Percentiles rank a stretch among this genome's conserved stretches.
Conservation (phyloP, 2,113 vertebrate genomes). For the Myodes glareolus region DNA sequence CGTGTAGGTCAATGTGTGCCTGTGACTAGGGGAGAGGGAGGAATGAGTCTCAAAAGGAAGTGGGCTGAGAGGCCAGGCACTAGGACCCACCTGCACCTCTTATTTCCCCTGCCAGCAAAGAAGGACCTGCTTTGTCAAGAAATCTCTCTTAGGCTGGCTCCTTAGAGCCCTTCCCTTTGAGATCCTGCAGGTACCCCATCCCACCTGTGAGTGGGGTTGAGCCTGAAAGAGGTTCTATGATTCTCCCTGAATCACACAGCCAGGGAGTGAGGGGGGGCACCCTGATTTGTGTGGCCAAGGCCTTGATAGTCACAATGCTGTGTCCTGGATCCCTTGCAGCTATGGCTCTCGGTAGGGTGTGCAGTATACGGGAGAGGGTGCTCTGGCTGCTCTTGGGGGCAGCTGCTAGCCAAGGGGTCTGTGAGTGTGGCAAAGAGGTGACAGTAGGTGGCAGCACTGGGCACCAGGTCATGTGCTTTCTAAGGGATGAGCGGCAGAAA, state of each 20-base stretch:
- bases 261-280: not conserved
- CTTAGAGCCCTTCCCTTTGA: not conserved
- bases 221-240: not conserved
- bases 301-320: not conserved
- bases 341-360: not conserved
- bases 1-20: not conserved
- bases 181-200: not conserved
- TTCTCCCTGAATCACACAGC: not conserved
- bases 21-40: not conserved
- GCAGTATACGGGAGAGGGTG: not conserved
- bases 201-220: not conserved
- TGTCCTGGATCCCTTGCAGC: not conserved
- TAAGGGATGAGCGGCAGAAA: not conserved
- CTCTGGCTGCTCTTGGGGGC: not conserved
- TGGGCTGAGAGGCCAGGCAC: not conserved
- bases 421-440: rapidly evolving
- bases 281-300: not conserved
- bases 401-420: not conserved
- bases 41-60: not conserved
- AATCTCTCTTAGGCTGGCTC: not conserved
- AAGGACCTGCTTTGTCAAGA: not conserved
- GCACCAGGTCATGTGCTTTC: not conserved
- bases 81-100: not conserved
- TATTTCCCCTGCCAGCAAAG: not conserved
- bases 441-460: not conserved